phyloP scores from a whole-genome alignment of 2,888 invertebrate genomes.

The Phytoseiulus persimilis region DNA sequence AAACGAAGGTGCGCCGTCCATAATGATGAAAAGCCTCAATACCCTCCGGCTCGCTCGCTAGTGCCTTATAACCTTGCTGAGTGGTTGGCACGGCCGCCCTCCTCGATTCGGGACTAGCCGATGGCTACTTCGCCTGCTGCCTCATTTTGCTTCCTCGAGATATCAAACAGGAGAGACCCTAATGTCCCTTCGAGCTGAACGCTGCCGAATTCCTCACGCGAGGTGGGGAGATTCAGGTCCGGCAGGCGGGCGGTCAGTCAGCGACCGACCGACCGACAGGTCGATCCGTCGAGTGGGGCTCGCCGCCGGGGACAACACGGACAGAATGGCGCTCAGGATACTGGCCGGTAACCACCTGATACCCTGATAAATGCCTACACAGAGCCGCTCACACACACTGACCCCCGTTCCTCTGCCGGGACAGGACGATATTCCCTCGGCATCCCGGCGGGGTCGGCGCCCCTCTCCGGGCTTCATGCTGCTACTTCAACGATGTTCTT shows the following conservation, averaged over 20 bases:
- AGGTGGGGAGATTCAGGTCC: neutral
- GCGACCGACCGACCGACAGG: neutral
- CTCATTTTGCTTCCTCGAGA: neutral
- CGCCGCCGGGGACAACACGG: neutral
- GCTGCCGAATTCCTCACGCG: neutral
- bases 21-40: neutral
- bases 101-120: neutral
- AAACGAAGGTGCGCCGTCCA: neutral
- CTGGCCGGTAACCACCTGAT: conserved; percentile 28
- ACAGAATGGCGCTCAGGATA: neutral
- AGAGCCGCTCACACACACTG: neutral
- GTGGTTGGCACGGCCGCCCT: neutral
- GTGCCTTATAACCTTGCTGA: neutral
- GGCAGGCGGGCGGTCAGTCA: neutral
- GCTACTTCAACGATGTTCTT: neutral
- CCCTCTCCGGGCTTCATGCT: neutral
- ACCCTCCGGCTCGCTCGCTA: neutral
- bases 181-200: neutral
- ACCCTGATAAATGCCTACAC: conserved; percentile 38
- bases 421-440: neutral
- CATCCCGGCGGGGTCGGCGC: neutral
- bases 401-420: neutral
- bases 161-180: neutral
- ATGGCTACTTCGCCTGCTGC: neutral
- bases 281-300: neutral